Evolutionary conservation across 30 jellyfish, hydroid and myxozoan genomes (phyloP).

Genomic region (Pelagia noctiluca): DNA sequence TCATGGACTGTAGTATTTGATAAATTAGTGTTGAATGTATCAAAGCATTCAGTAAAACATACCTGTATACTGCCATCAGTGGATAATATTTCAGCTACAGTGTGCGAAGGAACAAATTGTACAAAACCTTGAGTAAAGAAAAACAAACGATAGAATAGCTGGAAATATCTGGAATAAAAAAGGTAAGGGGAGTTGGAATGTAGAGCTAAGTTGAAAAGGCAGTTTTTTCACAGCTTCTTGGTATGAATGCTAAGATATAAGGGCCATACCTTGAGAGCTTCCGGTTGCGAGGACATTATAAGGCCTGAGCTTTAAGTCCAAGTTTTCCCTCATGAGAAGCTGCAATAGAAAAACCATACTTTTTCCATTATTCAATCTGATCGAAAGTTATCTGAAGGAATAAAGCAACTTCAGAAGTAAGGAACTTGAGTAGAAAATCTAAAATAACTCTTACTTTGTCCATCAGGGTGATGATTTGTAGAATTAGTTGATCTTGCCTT

Average conservation of each 20-base stretch:
- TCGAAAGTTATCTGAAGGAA: no score
- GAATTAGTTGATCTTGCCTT: conserved; percentile 97
- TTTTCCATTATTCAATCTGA: conserved; percentile 77
- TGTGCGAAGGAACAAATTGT: conserved; percentile 83
- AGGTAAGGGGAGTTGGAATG: not conserved
- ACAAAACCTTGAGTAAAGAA: conserved; percentile 78
- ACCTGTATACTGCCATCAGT: conserved; percentile 95
- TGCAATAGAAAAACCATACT: conserved; percentile 46
- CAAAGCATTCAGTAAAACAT: not conserved
- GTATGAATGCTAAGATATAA: no score
- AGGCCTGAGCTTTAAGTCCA: conserved; percentile 96
- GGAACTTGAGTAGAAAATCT: no score
- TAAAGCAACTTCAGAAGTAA: no score
- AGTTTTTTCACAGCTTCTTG: not conserved
- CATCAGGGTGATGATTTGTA: conserved; percentile 87
- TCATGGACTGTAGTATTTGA: no score
- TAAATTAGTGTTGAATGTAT: not conserved
- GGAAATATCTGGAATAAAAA: not conserved
- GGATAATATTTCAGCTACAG: conserved; percentile 92
- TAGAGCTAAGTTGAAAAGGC: not conserved
- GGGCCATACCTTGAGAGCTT: conserved; percentile 84
- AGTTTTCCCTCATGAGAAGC: conserved; percentile 92
- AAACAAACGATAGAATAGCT: not conserved
- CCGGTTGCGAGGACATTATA: conserved; percentile 98
- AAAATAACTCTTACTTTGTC: no score